These are phyloP conservation scores for Pontoporia blainvillei DNA, from an alignment of 2,113 vertebrate species.

Conservation along the genomic window DNA sequence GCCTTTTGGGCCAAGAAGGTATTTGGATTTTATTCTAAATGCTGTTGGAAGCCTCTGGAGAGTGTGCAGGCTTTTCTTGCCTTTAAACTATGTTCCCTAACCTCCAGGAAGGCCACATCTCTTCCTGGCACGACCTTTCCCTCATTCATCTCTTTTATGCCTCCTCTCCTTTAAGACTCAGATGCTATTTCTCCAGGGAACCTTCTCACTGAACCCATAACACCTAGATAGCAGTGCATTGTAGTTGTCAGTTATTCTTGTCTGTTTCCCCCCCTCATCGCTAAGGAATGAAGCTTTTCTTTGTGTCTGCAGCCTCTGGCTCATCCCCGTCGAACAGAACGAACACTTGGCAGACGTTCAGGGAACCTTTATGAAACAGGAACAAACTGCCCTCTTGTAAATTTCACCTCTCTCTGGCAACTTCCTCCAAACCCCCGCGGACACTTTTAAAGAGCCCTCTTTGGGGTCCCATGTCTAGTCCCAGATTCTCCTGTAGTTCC, in stretches of 20 bases:
- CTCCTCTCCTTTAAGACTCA: not conserved
- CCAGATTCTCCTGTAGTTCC: not conserved
- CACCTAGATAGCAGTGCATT: not conserved
- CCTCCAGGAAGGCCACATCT: not conserved
- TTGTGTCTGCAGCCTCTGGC: not conserved
- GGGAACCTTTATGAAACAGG: slow-evolving; percentile 17
- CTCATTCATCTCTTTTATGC: not conserved
- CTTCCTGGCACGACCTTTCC: not conserved
- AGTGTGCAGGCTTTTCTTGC: not conserved
- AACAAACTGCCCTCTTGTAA: not conserved
- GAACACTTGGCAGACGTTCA: not conserved
- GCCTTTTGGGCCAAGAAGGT: not conserved
- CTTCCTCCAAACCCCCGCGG: not conserved
- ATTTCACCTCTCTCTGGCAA: not conserved
- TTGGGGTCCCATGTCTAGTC: not conserved
- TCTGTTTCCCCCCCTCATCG: not conserved
- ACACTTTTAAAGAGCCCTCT: not conserved
- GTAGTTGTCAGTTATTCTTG: not conserved
- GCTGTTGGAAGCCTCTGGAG: not conserved
- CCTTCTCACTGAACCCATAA: not conserved
- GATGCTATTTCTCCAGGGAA: not conserved
- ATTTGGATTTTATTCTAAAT: not conserved
- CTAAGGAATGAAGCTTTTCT: not conserved
- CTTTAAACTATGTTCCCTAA: not conserved
- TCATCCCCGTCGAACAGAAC: not conserved